Percentiles rank a stretch among this genome's conserved stretches.
phyloP scores from a whole-genome alignment of 2,113 vertebrate species.

The Pituophis catenifer region DNA sequence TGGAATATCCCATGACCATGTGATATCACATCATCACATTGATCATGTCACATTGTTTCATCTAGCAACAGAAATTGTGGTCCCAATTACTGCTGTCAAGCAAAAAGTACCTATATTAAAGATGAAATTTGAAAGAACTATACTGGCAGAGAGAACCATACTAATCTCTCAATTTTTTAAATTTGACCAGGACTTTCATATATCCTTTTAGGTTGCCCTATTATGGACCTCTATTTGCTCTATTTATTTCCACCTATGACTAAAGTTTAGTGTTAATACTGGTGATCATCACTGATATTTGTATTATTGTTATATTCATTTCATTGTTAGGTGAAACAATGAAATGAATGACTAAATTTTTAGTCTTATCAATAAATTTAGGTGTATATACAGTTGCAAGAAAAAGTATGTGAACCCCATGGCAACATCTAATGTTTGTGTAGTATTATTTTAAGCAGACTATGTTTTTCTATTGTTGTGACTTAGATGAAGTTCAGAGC shows the following conservation, averaged over 20 bases:
- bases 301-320: neutral
- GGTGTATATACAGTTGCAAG: neutral
- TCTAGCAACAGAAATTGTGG: neutral
- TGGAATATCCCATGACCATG: neutral
- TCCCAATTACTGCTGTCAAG: neutral
- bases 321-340: neutral
- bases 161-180: neutral
- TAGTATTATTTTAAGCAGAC: too few relatives aligned
- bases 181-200: neutral
- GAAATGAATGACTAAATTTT: neutral
- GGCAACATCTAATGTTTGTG: too few relatives aligned
- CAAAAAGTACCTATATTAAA: neutral
- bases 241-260: neutral
- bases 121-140: neutral
- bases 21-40: neutral
- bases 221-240: neutral
- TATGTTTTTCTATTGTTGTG: too few relatives aligned
- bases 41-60: neutral
- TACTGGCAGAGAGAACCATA: neutral
- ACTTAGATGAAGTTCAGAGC: too few relatives aligned
- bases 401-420: too few relatives aligned
- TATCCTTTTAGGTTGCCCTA: neutral
- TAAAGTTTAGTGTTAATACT: neutral
- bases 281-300: neutral
- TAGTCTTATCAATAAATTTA: neutral